Base-by-base conservation (phyloP, 2,113 vertebrate species). In the Terrapene triunguis region DNA sequence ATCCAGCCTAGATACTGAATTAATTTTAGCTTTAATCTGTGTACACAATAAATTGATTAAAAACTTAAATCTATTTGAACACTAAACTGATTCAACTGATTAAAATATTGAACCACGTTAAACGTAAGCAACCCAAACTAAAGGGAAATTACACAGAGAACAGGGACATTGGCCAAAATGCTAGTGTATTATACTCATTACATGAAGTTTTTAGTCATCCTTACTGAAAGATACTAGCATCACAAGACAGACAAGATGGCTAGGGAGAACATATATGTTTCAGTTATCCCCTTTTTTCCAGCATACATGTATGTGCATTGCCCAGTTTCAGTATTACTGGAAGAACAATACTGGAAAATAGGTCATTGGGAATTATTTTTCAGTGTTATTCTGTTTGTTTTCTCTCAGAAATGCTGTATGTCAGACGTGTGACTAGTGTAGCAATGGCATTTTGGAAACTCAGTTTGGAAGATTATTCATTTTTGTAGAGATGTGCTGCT, bases 11-110 rank as follows among this genome's bases (percentile, higher is more conserved):
- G 82, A 95, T 90, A 17, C 13, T 89, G 90, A 97, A 94, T 97
- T 97, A 92, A 91, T 96, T 98, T 98, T 94, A 93, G 48, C 91
- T 96, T 96, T 92, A 96, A 95, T 95, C 85, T 83, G 7, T 85
- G 7, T 79, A 89, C 51, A 90, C 55, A 93, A 95, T 84, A 96
- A 89, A 97, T 93, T 91, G 79, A 97, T 93, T 95, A 69, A 92
- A 91, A 48, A 6, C 25, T 55, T 85, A 90, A 85, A 92, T 90
- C 59, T 83, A 72, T 90, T 94, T 97, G 88, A 93, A 97, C 89
- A 22, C 4, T 87, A 53, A 97, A 89, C 92, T 95, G 42, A 93
- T 93, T 95, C 48, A 65, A 88, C 72, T 96, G 84, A 94, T 95
- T 95, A 97, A 90, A 95, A 84, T 3, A 83, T 6, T 74, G 32